Conservation (phyloP, 2,797 vertebrate genomes). For the Sebastolobus altivelis region DNA sequence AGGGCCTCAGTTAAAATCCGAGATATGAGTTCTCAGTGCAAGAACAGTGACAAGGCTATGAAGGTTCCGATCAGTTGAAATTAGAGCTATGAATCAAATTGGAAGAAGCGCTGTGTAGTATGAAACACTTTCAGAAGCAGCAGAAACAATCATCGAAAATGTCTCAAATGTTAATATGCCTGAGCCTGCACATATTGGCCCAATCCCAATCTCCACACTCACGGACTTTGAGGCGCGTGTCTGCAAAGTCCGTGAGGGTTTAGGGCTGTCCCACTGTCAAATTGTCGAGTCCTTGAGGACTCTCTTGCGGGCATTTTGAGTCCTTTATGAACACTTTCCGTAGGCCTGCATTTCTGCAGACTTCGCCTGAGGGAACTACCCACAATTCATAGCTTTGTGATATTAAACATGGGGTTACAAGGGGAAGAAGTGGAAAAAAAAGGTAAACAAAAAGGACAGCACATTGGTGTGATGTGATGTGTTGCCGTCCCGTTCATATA, state of each 20-base stretch:
- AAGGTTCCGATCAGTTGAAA: constrained; percentile 29
- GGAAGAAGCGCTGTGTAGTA: not conserved
- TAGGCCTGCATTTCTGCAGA: no score
- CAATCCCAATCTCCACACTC: no score
- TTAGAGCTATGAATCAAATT: not conserved
- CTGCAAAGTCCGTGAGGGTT: not conserved
- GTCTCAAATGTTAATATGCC: constrained; percentile 22
- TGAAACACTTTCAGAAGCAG: constrained; percentile 11
- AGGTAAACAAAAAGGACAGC: no score
- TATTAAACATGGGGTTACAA: not conserved
- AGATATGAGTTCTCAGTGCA: constrained; percentile 7
- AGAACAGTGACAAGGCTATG: constrained; percentile 42
- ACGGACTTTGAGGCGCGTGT: no score
- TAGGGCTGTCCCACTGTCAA: not conserved
- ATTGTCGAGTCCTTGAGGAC: not conserved
- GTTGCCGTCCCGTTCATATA: no score
- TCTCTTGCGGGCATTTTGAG: no score
- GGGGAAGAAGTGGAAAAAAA: not conserved
- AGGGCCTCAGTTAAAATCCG: constrained; percentile 49
- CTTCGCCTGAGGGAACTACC: not conserved
- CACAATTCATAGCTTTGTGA: not conserved
- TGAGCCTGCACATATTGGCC: constrained; percentile 45
- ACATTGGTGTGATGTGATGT: no score
- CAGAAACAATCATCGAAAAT: constrained; percentile 38
- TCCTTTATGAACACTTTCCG: no score